Evolutionary conservation across 2,113 vertebrate genomes (phyloP).

Genomic region (Jaculus jaculus): DNA sequence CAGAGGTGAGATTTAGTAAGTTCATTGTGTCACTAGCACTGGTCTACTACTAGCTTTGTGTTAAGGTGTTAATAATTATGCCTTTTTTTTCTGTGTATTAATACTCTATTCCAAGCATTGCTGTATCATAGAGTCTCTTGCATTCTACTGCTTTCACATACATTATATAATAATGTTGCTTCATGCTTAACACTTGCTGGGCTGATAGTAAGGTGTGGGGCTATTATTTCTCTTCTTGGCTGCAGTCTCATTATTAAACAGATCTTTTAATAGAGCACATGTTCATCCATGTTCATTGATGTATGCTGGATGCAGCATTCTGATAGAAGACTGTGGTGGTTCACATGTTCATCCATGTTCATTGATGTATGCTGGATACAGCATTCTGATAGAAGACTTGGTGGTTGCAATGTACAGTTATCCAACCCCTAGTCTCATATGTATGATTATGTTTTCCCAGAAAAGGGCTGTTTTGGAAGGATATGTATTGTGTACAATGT

Average conservation of each 20-base stretch:
- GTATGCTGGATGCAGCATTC: background rate
- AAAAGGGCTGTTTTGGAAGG: no score
- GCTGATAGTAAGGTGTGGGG: accelerated
- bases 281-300: background rate
- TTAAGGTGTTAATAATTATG: background rate
- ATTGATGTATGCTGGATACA: background rate
- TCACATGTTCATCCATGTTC: background rate
- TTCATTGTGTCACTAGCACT: background rate
- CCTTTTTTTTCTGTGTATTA: background rate
- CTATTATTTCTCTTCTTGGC: background rate
- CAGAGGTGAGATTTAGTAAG: background rate
- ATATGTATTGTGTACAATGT: no score
- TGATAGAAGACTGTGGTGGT: background rate
- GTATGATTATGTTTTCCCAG: no score
- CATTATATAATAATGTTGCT: background rate
- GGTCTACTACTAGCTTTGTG: background rate
- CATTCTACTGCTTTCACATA: background rate
- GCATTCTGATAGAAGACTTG: background rate
- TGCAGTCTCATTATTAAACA: background rate
- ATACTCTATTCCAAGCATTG: background rate
- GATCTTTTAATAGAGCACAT: background rate
- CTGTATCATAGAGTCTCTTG: background rate
- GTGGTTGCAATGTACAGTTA: no score
- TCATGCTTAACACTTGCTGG: background rate
- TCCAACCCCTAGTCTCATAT: no score